phyloP scores from a whole-genome alignment of 2,797 vertebrate species.

The Chromobotia macracanthus region DNA sequence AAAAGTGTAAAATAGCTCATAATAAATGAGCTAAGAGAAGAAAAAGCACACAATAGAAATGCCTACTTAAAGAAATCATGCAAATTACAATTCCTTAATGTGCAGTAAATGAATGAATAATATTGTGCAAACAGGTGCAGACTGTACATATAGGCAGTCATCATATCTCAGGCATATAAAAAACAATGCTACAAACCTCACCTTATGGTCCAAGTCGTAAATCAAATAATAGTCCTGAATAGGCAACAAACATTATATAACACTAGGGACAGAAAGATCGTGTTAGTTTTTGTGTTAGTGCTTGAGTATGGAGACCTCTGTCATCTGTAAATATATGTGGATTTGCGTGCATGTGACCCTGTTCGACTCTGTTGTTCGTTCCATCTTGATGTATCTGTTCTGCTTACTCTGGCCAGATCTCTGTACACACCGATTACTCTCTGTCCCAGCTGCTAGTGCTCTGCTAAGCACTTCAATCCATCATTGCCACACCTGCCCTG shows the following conservation, averaged over 20 bases:
- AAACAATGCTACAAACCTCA: conserved; percentile 61
- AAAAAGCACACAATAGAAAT: conserved; percentile 36
- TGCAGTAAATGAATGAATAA: conserved; percentile 40
- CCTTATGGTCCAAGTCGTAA: conserved; percentile 65
- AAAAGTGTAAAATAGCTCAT: conserved; percentile 13
- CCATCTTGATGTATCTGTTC: conserved; percentile 74
- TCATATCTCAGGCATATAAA: conserved; percentile 32
- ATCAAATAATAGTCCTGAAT: conserved; percentile 57
- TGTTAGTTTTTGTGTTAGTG: conserved; percentile 57
- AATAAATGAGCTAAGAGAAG: conserved; percentile 17
- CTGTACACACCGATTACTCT: conserved; percentile 78
- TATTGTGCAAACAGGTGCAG: conserved; percentile 54
- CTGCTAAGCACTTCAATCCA: conserved; percentile 80
- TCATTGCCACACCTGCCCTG: conserved; percentile 76
- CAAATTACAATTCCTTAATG: conserved; percentile 51
- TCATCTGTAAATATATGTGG: conserved; percentile 70
- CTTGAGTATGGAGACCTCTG: conserved; percentile 70
- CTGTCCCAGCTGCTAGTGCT: conserved; percentile 77
- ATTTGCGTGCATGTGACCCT: conserved; percentile 67
- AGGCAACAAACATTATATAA: conserved; percentile 60
- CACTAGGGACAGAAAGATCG: conserved; percentile 55
- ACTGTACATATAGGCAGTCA: conserved; percentile 44
- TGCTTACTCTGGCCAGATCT: conserved; percentile 75
- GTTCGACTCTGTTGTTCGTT: conserved; percentile 67
- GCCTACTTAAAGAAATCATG: conserved; percentile 50